Conservation (phyloP, 2,888 invertebrate species). For the Rutpela maculata region DNA sequence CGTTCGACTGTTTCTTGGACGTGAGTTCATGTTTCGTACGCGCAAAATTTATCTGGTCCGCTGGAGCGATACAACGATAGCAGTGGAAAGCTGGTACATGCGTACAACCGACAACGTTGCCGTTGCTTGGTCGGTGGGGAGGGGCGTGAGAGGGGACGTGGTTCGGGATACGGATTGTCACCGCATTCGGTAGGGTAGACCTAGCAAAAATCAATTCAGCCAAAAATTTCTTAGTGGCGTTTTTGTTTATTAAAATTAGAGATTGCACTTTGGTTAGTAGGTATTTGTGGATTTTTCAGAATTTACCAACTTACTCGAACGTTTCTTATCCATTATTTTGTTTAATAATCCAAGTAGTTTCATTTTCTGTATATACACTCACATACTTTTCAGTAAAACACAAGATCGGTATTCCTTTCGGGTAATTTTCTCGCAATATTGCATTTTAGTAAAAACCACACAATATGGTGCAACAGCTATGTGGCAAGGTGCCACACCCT, state of each 20-base stretch:
- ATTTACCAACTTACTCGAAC: conserved; percentile 55
- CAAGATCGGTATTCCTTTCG: conserved; percentile 37
- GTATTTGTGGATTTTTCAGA: conserved; percentile 40
- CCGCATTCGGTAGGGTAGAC: conserved; percentile 52
- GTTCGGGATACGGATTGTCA: conserved; percentile 66
- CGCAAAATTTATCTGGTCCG: conserved; percentile 59
- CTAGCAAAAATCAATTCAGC: conserved; percentile 61
- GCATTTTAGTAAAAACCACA: conserved; percentile 36
- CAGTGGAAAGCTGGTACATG: conserved; percentile 68
- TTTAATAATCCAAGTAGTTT: conserved; percentile 48
- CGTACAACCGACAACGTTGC: conserved; percentile 67
- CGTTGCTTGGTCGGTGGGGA: conserved; percentile 48
- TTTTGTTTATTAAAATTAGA: conserved; percentile 42
- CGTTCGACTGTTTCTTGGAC: conserved; percentile 51
- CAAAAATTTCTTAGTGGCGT: conserved; percentile 42
- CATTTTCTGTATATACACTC: conserved; percentile 49
- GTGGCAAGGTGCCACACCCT: conserved; percentile 55
- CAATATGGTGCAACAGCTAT: conserved; percentile 36
- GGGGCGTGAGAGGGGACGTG: conserved; percentile 60
- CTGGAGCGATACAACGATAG: conserved; percentile 63
- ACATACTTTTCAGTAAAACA: conserved; percentile 45
- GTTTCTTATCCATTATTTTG: conserved; percentile 44
- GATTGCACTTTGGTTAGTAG: conserved; percentile 47
- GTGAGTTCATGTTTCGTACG: conserved; percentile 58
- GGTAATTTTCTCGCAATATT: conserved; percentile 37